Base-by-base conservation (phyloP, 2,113 vertebrate genomes). In the Brachyhypopomus gauderio region DNA sequence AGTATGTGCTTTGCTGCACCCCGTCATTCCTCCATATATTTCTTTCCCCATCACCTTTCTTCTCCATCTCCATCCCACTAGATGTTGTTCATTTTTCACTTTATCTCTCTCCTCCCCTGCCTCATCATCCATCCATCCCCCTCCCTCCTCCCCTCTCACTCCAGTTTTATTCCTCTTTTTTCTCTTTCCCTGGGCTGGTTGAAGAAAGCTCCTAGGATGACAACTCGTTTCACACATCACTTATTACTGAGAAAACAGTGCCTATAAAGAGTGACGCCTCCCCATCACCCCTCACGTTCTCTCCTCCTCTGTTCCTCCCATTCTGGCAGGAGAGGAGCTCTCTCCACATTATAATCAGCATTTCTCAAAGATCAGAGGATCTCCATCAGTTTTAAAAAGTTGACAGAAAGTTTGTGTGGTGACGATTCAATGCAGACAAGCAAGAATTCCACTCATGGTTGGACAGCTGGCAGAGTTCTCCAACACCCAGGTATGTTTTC, bases 181-280 rank as follows among this genome's bases (percentile, higher is more conserved):
- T 38, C 79, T 64, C 48, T 45, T 52, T 75, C 48, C 20, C 56
- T 83, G 30, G 30, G 30, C 56, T 52, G 69, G 56, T 81, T 84
- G 78, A 84, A 84, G 77, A 80, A 79, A 67, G 62, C 76, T 76
- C 41, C 74, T 52, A 48, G 79, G 78, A 72, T 82, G 85, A 84
- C 85, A 83, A 87, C 77, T 85, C 80, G 80, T 87, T 86, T 87
- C 85, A 85, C 80, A 79, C 85, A 78, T 62, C 83, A 78, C 85
- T 87, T 85, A 87, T 80, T 87, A 83, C 83, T 80, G 80, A 87
- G 82, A 76, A 77, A 81, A 81, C 70, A 73, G 66, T 62, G 66
- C 74, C 56, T 60, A 17, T 77, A 82, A 76, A 82, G 76, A 77
- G 82, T 36, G 79, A 79, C 72, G 67, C 56, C 27, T 48, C 59